phyloP scores from a whole-genome alignment of 1,140 invertebrate genomes.

The Araneus ventricosus region DNA sequence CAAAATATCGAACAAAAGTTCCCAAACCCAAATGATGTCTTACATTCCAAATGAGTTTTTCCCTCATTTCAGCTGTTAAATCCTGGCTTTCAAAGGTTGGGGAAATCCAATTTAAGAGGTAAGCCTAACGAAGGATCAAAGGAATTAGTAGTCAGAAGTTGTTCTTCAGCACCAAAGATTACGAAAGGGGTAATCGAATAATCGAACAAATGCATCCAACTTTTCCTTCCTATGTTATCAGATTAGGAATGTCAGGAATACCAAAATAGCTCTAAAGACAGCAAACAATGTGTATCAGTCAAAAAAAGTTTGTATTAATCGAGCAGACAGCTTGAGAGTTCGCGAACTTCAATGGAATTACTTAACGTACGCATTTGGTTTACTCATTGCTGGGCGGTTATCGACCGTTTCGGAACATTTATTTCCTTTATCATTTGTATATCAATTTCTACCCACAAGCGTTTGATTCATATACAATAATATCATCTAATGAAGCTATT shows the following conservation, averaged over 20 bases:
- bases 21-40: not conserved
- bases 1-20: too few relatives aligned
- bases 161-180: constrained; percentile 35
- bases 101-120: constrained; percentile 42
- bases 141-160: constrained; percentile 55
- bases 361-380: too few relatives aligned
- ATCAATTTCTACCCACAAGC: too few relatives aligned
- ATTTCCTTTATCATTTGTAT: too few relatives aligned
- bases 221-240: constrained; percentile 42
- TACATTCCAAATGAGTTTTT: not conserved
- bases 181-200: constrained; percentile 67
- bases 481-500: too few relatives aligned
- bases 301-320: constrained; percentile 13
- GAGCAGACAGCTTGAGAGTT: constrained; percentile 17
- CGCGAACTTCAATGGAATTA: not conserved
- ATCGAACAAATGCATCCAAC: constrained; percentile 54
- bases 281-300: constrained; percentile 1
- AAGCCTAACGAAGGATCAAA: constrained; percentile 48
- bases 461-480: too few relatives aligned
- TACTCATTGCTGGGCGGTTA: too few relatives aligned
- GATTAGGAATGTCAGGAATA: constrained; percentile 57
- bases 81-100: not conserved
- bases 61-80: not conserved
- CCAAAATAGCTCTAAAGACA: constrained; percentile 5
- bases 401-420: too few relatives aligned